Base-by-base conservation (phyloP, 2,888 invertebrate genomes). In the Brassicogethes aeneus region DNA sequence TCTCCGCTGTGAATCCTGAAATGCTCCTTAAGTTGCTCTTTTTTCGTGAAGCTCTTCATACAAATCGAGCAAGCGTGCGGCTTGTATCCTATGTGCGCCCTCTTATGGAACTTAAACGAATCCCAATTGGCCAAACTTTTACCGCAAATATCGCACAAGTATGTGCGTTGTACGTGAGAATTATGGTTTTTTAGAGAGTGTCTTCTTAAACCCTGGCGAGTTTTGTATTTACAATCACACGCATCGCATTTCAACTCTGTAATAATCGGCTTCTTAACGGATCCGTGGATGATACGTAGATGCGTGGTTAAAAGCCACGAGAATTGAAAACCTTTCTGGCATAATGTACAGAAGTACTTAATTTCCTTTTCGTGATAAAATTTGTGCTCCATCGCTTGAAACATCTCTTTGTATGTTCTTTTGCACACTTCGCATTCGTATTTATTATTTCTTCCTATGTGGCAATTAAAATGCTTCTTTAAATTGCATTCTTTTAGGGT, bases 1-100 rank as follows among this genome's bases (percentile, higher is more conserved):
- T 74, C 73, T 29, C 77, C 77, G 48, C 73, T 74, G 66, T 77
- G 78, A 57, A 74, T 75, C 56, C 77, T 65, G 59, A 75, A 73
- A 60, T 79, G 79, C 23, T 60, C 53, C 30, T 58, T 58, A 12
- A 63, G 42, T 36, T 61, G 60, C 36, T 60, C 59, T 17, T 56
- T 60, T 37, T 53, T 61, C 31, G 59, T 55, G 2, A 63, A 50
- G 3, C 52, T 52, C 42, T 62, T 62, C 0, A 61, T 60, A 40
- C 63, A 64, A 13, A 60, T 52, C 41, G 61, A 60, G 38, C 63
- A 64, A 37, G 51, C 40, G 42, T 48, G 59, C 2, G 76, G 76
- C 48, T 74, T 75, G 33, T 72, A 68, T 2, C 74, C 74, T 1
- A 68, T 67, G 51, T 78, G 77, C 34, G 71, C 70, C 14, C 71